These are phyloP conservation scores for Parazoanthus swiftii DNA, from an alignment of 92 coral and sea anemone species.

Conservation along the genomic window DNA sequence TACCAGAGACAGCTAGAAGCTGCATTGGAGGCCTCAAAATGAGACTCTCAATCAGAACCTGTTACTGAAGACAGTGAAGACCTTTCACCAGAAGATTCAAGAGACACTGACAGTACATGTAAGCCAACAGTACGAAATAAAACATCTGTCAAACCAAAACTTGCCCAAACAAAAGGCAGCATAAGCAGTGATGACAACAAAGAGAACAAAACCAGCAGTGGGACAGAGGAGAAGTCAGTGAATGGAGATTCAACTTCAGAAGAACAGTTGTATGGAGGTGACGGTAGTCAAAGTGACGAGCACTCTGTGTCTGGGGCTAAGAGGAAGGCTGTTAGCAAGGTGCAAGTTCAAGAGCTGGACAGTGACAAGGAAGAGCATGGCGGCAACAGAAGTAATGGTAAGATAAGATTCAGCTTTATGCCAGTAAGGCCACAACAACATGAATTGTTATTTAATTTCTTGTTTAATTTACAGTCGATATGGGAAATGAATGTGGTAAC, in stretches of 20 bases:
- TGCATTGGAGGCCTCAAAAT: conserved; percentile 79
- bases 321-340: not conserved
- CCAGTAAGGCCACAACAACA: too few species aligned
- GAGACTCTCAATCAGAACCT: conserved; percentile 57
- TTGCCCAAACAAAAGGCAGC: not conserved
- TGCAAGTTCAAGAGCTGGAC: not conserved
- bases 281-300: not conserved
- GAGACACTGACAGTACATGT: not conserved
- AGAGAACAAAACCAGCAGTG: conserved; percentile 51
- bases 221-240: conserved; percentile 40
- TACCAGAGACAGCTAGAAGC: conserved; percentile 89
- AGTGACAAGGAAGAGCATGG: conserved; percentile 31
- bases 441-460: too few species aligned
- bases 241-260: conserved; percentile 46
- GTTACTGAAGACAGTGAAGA: conserved; percentile 27
- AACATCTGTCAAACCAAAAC: not conserved
- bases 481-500: too few species aligned
- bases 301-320: conserved; percentile 2
- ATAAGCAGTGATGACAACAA: conserved; percentile 25
- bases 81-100: conserved; percentile 1
- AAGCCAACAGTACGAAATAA: not conserved
- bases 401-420: too few species aligned
- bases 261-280: conserved; percentile 34
- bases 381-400: conserved; percentile 17
- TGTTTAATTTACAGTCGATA: too few species aligned